Evolutionary conservation across 2,113 vertebrate species (phyloP), one percentile per base, ranked within the genome.

Genomic region (Microcebus lehilahytsara): DNA sequence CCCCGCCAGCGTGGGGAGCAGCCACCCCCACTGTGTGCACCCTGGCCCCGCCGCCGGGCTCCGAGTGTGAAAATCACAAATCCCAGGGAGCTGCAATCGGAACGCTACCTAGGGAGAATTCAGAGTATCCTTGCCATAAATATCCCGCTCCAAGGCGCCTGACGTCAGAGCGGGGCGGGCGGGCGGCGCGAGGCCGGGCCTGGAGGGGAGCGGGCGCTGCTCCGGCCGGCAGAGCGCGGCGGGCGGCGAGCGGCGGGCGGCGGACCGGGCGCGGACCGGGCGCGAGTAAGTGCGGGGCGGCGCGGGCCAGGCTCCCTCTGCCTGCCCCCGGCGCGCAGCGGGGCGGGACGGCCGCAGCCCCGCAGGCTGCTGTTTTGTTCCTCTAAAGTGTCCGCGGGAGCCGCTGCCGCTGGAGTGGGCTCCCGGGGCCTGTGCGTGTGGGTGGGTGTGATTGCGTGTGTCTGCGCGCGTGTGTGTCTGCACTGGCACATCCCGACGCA

Each of bases 121-220:
- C 89, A 95, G 93, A 92, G 97, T 7, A 32, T 97, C 97, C 97
- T 94, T 97, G 98, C 98, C 98, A 97, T 98, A 99, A 99, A 98
- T 98, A 98, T 96, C 98, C 98, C 83, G 79, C 90, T 97, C 94
- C 84, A 91, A 98, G 95, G 79, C 98, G 98, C 93, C 97, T 99
- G 98, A 99, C 98, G 98, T 98, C 98, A 98, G 97, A 97, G 97
- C 96, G 85, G 98, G 92, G 95, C 77, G 98, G 95, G 96, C 84
- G 58, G 87, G 96, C 64, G 40, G 79, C 87, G 97, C 86, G 93
- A 97, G 98, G 95, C 97, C 96, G 97, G 97, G 97, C 97, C 97
- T 96, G 98, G 98, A 98, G 97, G 96, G 98, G 97, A 96, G 97
- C 98, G 96, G 97, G 89, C 37, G 87, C 95, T 97, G 87, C 97